Evolutionary conservation across 2,113 vertebrate species (phyloP).

Genomic region (Grallaria varia): DNA sequence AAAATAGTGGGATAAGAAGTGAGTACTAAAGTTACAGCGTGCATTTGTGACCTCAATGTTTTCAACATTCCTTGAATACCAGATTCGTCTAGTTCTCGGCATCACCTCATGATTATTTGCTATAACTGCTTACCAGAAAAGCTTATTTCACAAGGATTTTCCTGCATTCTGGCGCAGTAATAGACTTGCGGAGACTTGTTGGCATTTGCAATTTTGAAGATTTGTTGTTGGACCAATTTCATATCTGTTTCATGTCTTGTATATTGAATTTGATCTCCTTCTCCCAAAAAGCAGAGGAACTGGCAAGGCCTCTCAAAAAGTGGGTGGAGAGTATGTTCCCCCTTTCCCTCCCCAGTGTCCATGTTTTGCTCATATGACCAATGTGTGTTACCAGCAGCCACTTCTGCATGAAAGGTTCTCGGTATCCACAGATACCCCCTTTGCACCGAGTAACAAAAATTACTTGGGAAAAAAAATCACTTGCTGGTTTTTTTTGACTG

Average conservation of each 20-base stretch:
- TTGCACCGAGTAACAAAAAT: not conserved
- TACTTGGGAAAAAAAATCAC: not conserved
- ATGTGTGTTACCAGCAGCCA: not conserved
- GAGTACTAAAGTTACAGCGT: constrained; percentile 37
- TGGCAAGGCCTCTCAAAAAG: not conserved
- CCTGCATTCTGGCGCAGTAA: constrained; percentile 40
- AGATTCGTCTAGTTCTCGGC: constrained; percentile 55
- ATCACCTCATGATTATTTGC: constrained; percentile 60
- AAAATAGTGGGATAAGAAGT: constrained; percentile 39
- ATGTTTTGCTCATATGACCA: not conserved
- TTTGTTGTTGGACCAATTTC: constrained; percentile 34
- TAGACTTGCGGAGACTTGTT: constrained; percentile 45
- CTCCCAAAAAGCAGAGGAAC: not conserved
- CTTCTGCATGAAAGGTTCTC: not conserved
- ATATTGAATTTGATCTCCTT: constrained; percentile 33
- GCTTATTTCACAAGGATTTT: constrained; percentile 61
- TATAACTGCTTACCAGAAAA: constrained; percentile 68
- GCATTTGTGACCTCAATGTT: constrained; percentile 37
- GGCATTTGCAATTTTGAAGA: constrained; percentile 57
- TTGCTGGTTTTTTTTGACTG: not conserved
- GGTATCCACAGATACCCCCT: rapidly evolving
- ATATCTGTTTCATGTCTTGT: constrained; percentile 39
- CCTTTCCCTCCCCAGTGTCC: not conserved
- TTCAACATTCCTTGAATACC: constrained; percentile 54
- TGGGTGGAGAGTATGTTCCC: not conserved